A percentile compares a stretch with the other conserved stretches of the same genome.
Conservation (phyloP, 2,113 vertebrate species). For the Labeo catla region DNA sequence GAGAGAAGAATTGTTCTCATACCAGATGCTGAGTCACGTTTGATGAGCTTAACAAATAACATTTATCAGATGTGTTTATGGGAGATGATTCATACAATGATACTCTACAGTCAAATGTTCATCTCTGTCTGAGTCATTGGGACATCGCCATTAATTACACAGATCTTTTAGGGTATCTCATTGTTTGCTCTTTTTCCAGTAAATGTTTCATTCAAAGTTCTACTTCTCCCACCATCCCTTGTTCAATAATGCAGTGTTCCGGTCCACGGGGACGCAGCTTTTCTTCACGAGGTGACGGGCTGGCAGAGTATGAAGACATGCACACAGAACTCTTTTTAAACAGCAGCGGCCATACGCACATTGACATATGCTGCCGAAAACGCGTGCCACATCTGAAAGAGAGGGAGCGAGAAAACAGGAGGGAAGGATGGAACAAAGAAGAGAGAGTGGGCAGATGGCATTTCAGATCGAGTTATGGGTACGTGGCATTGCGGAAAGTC, state of each 20-base stretch:
- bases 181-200: constrained; percentile 25
- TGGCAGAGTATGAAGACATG: constrained; percentile 41
- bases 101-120: neutral
- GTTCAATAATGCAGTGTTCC: constrained; percentile 44
- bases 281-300: constrained; percentile 36
- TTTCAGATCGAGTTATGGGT: constrained; percentile 35
- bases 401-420: constrained; percentile 8
- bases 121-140: constrained; percentile 14
- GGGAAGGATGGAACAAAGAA: constrained; percentile 5
- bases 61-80: constrained; percentile 18
- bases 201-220: constrained; percentile 28
- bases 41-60: constrained; percentile 25
- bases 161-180: neutral
- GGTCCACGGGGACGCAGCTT: neutral
- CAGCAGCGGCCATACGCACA: constrained; percentile 37
- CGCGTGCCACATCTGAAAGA: constrained; percentile 20
- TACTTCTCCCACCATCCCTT: constrained; percentile 22
- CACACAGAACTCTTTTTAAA: constrained; percentile 33
- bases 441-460: constrained; percentile 52
- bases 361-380: constrained; percentile 49
- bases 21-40: constrained; percentile 7
- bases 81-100: constrained; percentile 20
- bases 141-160: constrained; percentile 20
- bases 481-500: constrained; percentile 27
- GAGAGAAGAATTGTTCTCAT: neutral